Evolutionary conservation across 2,888 invertebrate genomes (phyloP).

Genomic region (Scaptomyza cyrtandrae): DNA sequence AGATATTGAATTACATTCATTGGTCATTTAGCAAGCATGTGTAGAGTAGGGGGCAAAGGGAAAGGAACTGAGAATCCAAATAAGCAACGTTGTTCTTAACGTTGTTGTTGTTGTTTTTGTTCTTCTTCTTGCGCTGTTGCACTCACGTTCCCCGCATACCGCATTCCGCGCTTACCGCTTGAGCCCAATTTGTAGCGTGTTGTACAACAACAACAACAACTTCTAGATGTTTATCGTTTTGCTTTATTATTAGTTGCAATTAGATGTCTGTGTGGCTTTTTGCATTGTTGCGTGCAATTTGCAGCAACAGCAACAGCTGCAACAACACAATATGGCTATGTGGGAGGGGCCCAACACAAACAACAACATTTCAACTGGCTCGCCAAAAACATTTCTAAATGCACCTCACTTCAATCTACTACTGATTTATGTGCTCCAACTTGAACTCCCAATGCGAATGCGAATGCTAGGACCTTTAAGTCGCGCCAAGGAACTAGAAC

Average conservation of each 20-base stretch:
- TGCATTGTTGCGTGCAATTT: constrained; percentile 61
- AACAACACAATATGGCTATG: constrained; percentile 18
- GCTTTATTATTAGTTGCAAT: constrained; percentile 79
- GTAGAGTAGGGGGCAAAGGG: too few species aligned
- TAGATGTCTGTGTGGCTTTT: constrained; percentile 71
- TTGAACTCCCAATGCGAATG: constrained; percentile 18
- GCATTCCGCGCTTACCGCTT: background rate
- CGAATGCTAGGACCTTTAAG: constrained; percentile 15
- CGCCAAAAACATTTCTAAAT: constrained; percentile 43
- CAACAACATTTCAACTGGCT: constrained; percentile 30
- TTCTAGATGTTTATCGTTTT: constrained; percentile 65
- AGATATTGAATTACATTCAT: constrained; percentile 65
- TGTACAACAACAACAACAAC: constrained; percentile 32
- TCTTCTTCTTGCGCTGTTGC: constrained; percentile 27
- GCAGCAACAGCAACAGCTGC: constrained; percentile 9
- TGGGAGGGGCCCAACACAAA: constrained; percentile 24
- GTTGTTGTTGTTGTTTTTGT: background rate
- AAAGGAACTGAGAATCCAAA: constrained; percentile 1
- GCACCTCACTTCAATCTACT: constrained; percentile 35
- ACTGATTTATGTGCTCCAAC: constrained; percentile 65
- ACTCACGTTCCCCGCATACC: constrained; percentile 24
- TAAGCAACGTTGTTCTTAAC: constrained; percentile 39
- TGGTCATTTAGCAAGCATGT: constrained; percentile 11
- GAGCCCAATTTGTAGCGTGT: constrained; percentile 60
- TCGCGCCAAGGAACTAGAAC: background rate